A percentile compares a stretch with the other conserved stretches of the same genome.
Evolutionary conservation across 2,113 vertebrate genomes (phyloP).

Genomic region (Copsychus sechellarum): DNA sequence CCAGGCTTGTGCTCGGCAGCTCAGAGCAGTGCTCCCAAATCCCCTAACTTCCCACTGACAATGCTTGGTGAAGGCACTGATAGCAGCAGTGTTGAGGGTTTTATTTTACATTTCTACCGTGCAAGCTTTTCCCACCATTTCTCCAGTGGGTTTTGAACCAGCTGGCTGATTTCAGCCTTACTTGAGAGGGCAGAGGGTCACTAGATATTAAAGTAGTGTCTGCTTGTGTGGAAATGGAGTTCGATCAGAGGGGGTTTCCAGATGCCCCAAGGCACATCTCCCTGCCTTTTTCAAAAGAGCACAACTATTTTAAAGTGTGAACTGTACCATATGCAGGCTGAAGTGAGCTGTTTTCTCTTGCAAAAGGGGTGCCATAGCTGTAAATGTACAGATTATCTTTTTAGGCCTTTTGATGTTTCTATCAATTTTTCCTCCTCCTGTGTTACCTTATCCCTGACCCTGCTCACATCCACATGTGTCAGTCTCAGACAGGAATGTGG

Average conservation of each 20-base stretch:
- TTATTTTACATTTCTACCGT: not conserved
- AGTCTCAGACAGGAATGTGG: not conserved
- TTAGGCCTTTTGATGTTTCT: not conserved
- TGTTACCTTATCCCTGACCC: not conserved
- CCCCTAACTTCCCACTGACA: fast-evolving
- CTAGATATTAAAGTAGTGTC: not conserved
- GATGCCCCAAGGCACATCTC: not conserved
- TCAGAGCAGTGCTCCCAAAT: not conserved
- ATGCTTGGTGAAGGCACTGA: not conserved
- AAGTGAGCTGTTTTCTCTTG: not conserved
- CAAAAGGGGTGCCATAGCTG: not conserved
- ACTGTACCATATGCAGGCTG: not conserved
- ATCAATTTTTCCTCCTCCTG: fast-evolving
- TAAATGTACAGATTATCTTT: not conserved
- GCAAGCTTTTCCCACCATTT: not conserved
- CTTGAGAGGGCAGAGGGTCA: not conserved
- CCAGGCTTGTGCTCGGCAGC: not conserved
- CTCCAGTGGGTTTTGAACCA: not conserved
- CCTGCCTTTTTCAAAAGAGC: not conserved
- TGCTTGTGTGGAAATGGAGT: not conserved
- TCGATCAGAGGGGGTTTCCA: not conserved
- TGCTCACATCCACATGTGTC: fast-evolving
- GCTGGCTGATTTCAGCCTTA: not conserved
- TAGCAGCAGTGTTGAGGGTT: not conserved
- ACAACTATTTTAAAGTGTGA: not conserved